phyloP scores from a whole-genome alignment of 1,140 invertebrate species.

The Hyles vespertilio region DNA sequence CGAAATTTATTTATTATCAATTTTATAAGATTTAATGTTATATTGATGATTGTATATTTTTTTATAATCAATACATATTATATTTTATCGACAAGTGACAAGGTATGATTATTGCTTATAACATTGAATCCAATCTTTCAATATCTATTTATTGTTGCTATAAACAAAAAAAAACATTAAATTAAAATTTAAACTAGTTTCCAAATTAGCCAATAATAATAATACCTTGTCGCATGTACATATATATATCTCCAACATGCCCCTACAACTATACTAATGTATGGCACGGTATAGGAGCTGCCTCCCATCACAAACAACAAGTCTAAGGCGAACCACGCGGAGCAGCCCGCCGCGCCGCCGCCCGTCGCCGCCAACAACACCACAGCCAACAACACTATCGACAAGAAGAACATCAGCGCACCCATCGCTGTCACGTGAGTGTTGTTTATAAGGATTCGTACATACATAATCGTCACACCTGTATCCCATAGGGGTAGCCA shows the following conservation, averaged over 20 bases:
- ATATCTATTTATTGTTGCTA: neutral
- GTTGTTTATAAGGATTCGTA: neutral
- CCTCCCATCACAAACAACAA: constrained; percentile 75
- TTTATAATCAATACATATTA: constrained; percentile 10
- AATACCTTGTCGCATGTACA: too few species aligned
- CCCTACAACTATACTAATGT: neutral
- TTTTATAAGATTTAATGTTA: neutral
- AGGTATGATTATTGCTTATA: neutral
- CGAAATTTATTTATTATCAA: constrained; percentile 13
- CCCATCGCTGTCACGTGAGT: constrained; percentile 69
- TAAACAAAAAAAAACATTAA: too few species aligned
- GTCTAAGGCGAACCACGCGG: constrained; percentile 40
- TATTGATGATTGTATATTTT: constrained; percentile 3
- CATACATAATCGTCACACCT: too few species aligned
- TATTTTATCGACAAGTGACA: constrained; percentile 1
- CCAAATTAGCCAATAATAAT: too few species aligned
- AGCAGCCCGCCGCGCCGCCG: constrained; percentile 24
- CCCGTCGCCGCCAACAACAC: constrained; percentile 24
- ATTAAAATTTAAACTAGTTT: too few species aligned
- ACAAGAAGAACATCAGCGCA: constrained; percentile 66
- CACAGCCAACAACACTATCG: constrained; percentile 65
- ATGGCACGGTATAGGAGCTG: constrained; percentile 43
- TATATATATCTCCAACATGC: too few species aligned
- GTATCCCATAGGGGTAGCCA: too few species aligned
- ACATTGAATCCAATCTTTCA: constrained; percentile 1